Evolutionary conservation across 2,113 vertebrate species (phyloP).

Genomic region (Stegastes partitus): DNA sequence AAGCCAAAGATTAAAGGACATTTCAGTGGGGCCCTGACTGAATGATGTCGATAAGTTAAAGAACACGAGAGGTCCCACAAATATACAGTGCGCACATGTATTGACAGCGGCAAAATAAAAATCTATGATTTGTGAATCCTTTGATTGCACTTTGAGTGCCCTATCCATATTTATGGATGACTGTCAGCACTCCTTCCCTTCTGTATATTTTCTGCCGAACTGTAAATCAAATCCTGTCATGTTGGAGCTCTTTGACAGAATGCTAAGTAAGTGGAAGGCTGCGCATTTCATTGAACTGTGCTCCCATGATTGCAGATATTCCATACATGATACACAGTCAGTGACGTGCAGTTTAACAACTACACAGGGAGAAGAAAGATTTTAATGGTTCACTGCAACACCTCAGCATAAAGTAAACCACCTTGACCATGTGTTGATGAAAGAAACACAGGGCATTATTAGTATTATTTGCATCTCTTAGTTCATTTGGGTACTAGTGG

Average conservation of each 20-base stretch:
- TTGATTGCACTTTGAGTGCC: slow-evolving; percentile 69
- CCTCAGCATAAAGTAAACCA: not conserved
- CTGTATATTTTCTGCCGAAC: slow-evolving; percentile 51
- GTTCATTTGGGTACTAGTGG: too few relatives aligned
- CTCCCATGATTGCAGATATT: slow-evolving; percentile 26
- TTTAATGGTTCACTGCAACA: not conserved
- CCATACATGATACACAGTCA: slow-evolving; percentile 16
- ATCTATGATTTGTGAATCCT: slow-evolving; percentile 67
- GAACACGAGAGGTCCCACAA: slow-evolving; percentile 1
- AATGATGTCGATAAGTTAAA: slow-evolving; percentile 31
- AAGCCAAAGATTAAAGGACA: slow-evolving; percentile 19
- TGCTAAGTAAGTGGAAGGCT: slow-evolving; percentile 55
- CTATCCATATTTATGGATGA: slow-evolving; percentile 69
- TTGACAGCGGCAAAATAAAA: slow-evolving; percentile 53
- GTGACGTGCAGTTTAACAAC: not conserved
- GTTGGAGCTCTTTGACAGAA: slow-evolving; percentile 58
- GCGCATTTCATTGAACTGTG: slow-evolving; percentile 34
- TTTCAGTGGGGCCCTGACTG: slow-evolving; percentile 11
- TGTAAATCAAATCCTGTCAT: slow-evolving; percentile 65
- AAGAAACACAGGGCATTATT: too few relatives aligned
- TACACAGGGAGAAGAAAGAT: not conserved
- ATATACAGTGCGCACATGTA: slow-evolving; percentile 40
- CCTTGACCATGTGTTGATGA: too few relatives aligned
- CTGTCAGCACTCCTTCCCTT: slow-evolving; percentile 55
- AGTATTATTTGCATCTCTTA: too few relatives aligned